Evolutionary conservation across 2,888 invertebrate species (phyloP), one percentile per base, ranked within the genome.

Genomic region (Parochlus steinenii): DNA sequence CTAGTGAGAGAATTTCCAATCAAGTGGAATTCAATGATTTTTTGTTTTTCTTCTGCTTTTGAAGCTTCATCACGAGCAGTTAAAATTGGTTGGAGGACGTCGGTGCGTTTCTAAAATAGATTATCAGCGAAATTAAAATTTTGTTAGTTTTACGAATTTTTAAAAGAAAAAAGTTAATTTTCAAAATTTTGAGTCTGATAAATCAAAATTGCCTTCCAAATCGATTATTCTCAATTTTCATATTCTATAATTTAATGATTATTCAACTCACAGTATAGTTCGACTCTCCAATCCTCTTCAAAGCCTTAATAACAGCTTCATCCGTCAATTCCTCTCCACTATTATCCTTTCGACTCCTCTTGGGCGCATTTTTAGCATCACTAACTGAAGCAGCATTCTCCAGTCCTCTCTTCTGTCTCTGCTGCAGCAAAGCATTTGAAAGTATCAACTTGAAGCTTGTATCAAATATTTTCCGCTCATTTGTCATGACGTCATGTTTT

Each of bases 391-490:
- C 47, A 33, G 33, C 52, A 47, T 8, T 51, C 6, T 34, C 32
- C 8, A 33, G 8, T n/a, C 40, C 18, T 55, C 55, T 5, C 44
- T 44, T 38, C 52, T 49, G 3, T 44, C 37, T 30, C 49, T 45
- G 32, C 51, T 56, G 3, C 51, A 48, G 3, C 49, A 49, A 12
- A 51, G 31, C 26, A 50, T 52, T 15, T 54, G 55, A 8, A 19
- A 51, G 51, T 2, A 57, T 54, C 17, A 56, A 54, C 44, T 82
- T 81, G 55, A 85, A 93, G 18, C 86, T 81, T 0, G 80, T 75
- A 60, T 93, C 87, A 90, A 92, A 95, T 43, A 93, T 90, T 0
- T 89, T 87, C 0, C 92, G 92, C 48, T 67, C 77, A 16, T 74
- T 64, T 15, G 79, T 74, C 53, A 86, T 80, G 34, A 93, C 75